These are phyloP conservation scores for Rhincodon typus DNA, from an alignment of 2,797 vertebrate species.

Conservation along the genomic window DNA sequence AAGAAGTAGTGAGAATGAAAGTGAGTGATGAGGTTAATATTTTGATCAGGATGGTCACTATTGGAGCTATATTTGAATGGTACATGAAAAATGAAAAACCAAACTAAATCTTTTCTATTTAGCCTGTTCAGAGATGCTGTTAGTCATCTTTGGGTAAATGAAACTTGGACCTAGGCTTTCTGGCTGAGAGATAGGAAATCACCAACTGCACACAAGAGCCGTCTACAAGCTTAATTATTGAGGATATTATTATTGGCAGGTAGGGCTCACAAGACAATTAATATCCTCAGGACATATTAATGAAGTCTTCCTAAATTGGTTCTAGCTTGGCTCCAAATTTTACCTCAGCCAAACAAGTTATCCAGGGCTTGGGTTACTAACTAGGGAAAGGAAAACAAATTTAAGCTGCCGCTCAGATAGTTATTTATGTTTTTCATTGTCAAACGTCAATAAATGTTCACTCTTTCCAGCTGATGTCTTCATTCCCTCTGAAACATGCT, in stretches of 20 bases:
- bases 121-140: too few relatives aligned
- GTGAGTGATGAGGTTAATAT: background rate
- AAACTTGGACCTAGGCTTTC: too few relatives aligned
- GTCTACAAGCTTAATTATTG: too few relatives aligned
- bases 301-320: background rate
- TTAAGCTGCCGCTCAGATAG: background rate
- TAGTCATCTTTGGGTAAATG: too few relatives aligned
- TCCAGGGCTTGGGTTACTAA: background rate
- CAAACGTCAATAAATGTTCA: background rate
- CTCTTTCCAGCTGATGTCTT: background rate
- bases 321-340: background rate
- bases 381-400: background rate
- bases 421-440: background rate
- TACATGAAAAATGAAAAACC: too few relatives aligned
- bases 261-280: background rate
- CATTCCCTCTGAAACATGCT: background rate
- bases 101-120: too few relatives aligned
- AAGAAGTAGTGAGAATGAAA: background rate
- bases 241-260: background rate
- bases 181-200: too few relatives aligned
- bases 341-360: background rate
- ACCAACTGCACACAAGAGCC: too few relatives aligned
- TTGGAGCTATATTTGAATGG: background rate
- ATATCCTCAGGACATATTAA: background rate
- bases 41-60: background rate